These are phyloP conservation scores for Columba janthina DNA, from an alignment of 2,113 vertebrate species.

Conservation along the genomic window DNA sequence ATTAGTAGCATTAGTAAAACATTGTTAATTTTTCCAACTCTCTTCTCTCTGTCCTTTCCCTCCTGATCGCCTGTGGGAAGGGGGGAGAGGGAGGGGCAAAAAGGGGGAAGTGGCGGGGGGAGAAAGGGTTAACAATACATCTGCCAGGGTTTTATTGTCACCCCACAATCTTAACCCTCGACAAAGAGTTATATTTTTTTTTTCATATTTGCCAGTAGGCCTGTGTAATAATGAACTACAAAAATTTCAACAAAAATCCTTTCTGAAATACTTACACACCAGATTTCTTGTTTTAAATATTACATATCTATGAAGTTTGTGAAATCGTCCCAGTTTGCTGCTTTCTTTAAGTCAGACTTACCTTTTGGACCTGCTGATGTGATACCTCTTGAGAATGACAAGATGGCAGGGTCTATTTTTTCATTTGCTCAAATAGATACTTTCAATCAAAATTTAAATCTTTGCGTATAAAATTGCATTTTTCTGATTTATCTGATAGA, in stretches of 20 bases:
- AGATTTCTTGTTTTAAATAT: background rate
- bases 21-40: too few relatives aligned
- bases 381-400: background rate
- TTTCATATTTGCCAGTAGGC: accelerated
- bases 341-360: background rate
- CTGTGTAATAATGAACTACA: background rate
- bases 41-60: too few relatives aligned
- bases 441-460: background rate
- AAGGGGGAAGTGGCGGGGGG: too few relatives aligned
- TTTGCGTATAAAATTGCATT: background rate
- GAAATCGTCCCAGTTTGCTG: background rate
- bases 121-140: too few relatives aligned
- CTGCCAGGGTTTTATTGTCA: too few relatives aligned
- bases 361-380: background rate
- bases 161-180: too few relatives aligned
- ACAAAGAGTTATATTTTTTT: background rate
- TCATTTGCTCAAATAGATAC: background rate
- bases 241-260: background rate
- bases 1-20: too few relatives aligned
- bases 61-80: too few relatives aligned
- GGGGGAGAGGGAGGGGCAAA: too few relatives aligned
- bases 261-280: background rate
- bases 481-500: background rate
- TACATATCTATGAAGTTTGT: background rate
- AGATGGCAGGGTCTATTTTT: background rate